A percentile compares a stretch with the other conserved stretches of the same genome.
Evolutionary conservation across 2,797 vertebrate species (phyloP).

Genomic region (Lutjanus campechanus): DNA sequence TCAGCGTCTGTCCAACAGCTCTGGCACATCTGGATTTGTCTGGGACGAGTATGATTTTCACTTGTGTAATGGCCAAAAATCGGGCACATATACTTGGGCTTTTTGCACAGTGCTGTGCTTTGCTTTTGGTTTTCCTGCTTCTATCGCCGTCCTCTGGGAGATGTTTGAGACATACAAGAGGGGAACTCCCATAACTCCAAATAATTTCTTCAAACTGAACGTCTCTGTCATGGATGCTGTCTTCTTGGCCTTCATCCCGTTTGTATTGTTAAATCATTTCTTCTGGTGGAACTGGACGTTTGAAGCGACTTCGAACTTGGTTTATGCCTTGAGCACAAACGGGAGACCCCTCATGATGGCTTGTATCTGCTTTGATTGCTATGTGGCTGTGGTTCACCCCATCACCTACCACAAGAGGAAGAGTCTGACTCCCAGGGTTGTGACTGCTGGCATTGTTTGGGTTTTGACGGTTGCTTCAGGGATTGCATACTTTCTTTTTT

Average conservation of each 20-base stretch:
- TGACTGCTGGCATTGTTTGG: slow-evolving; percentile 59
- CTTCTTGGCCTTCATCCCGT: slow-evolving; percentile 60
- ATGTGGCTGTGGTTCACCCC: slow-evolving; percentile 80
- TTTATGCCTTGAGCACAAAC: slow-evolving; percentile 41
- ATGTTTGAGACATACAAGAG: slow-evolving; percentile 47
- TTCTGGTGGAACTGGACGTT: neutral
- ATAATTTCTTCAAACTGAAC: slow-evolving; percentile 70
- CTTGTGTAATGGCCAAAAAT: accelerated
- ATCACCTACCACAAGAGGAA: slow-evolving; percentile 74
- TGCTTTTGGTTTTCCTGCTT: slow-evolving; percentile 67
- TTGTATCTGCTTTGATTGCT: slow-evolving; percentile 78
- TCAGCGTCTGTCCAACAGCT: slow-evolving; percentile 11
- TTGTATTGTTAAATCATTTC: slow-evolving; percentile 34
- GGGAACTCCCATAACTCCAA: slow-evolving; percentile 44
- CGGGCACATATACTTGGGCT: neutral
- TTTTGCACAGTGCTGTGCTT: neutral
- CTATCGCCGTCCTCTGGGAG: slow-evolving; percentile 60
- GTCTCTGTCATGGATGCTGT: slow-evolving; percentile 65
- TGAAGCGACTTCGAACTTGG: accelerated
- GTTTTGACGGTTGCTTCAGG: neutral
- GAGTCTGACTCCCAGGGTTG: slow-evolving; percentile 52
- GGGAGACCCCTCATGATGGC: slow-evolving; percentile 81
- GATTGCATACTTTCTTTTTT: accelerated
- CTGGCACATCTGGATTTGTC: neutral
- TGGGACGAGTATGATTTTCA: neutral